Base-by-base conservation (phyloP, 2,888 invertebrate species). In the Drosophila lutescens region DNA sequence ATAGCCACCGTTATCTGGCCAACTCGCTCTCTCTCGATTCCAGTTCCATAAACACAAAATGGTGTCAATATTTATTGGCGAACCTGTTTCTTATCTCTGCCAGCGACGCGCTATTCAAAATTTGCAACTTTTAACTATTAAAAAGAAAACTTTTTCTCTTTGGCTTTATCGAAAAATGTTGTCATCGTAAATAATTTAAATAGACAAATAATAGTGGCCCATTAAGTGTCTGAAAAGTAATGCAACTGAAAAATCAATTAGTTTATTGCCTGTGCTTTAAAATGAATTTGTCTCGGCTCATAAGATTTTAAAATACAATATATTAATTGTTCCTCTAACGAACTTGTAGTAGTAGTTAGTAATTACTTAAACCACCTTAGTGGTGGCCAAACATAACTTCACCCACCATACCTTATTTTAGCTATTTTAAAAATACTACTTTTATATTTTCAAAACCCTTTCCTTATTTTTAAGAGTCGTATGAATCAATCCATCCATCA, bases 61-160 rank as follows among this genome's bases (percentile, higher is more conserved):
- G 89, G 88, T 88, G 88, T 88, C 88, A 87, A 89, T 88, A 89
- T 87, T 88, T 88, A 90, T 90, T 89, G 81, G 79, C 71, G 67
- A 80, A 86, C 79, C 86, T 88, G 88, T 89, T 89, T 70, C 88
- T 85, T 90, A 88, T 90, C 88, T 76, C 57, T 58, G 68, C 76
- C 77, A 26, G 38, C 49, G 15, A 51, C 8, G 44, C 50, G 56
- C 10, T 46, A 46, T 56, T 60, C 17, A 17, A 74, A 78, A 90
- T 90, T 90, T 88, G 88, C 88, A 90, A 90, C 76, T 85, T 86
- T 86, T 73, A 71, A 74, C 77, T 80, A 85, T 90, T 80, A 88
- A 88, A 83, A 49, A 10, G 20, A 49, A 77, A 76, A 65, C 65
- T 84, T 74, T 47, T 61, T 47, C 23, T 32, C 46, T 38, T 38